A percentile compares a stretch with the other conserved stretches of the same genome.
phyloP scores from a whole-genome alignment of 2,888 invertebrate genomes.

The Metellina segmentata region DNA sequence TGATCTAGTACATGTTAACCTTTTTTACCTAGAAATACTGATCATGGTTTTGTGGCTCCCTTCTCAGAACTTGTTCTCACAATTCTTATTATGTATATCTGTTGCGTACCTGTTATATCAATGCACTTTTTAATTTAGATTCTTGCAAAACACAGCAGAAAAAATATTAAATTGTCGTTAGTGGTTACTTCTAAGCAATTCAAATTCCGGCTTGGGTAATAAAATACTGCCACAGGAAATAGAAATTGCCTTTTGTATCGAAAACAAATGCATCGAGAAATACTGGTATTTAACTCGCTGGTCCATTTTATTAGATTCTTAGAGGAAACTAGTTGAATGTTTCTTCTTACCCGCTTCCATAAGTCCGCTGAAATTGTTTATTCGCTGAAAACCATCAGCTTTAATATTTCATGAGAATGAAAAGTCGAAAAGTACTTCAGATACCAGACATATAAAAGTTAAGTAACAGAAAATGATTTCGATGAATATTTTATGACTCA shows the following conservation, averaged over 20 bases:
- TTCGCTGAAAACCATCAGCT: background rate
- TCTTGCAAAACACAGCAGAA: no score
- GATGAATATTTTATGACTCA: constrained; percentile 34
- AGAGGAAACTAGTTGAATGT: background rate
- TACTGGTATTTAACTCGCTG: background rate
- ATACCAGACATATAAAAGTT: background rate
- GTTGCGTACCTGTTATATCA: no score
- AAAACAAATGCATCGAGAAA: background rate
- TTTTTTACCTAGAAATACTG: no score
- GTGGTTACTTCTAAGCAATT: no score
- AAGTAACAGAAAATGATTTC: background rate
- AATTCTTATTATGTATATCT: no score
- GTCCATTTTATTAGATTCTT: background rate
- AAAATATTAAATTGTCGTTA: no score
- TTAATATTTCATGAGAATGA: background rate
- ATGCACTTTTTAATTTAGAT: no score
- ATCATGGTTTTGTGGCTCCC: no score
- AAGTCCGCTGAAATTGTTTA: background rate
- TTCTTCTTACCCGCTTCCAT: background rate
- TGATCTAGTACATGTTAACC: no score
- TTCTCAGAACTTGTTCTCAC: no score
- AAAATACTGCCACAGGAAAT: no score
- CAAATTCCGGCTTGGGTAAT: no score
- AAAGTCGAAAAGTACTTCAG: background rate
- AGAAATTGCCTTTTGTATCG: background rate